Conservation (phyloP, 2,797 vertebrate genomes). For the Loriculus beryllinus region DNA sequence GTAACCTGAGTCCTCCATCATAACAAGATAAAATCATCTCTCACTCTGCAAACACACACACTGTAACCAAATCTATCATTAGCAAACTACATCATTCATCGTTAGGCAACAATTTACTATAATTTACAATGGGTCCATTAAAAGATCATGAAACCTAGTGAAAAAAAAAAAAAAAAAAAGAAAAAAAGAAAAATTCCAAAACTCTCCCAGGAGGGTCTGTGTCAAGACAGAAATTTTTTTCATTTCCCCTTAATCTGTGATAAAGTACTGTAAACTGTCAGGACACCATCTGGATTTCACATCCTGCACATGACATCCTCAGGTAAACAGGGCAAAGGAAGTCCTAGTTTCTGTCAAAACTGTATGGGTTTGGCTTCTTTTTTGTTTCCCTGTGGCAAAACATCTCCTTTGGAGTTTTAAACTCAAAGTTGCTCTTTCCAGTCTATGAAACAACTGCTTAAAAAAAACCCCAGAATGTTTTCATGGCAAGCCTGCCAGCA, state of each 20-base stretch:
- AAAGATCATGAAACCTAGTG: not conserved
- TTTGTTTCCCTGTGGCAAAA: not conserved
- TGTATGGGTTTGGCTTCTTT: no score
- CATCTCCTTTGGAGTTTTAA: not conserved
- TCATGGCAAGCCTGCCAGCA: not conserved
- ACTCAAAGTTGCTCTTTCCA: not conserved
- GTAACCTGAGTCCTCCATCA: conserved; percentile 25
- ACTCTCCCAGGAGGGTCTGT: conserved; percentile 33
- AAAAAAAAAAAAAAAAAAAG: not conserved
- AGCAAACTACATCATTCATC: conserved; percentile 59
- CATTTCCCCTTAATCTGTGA: not conserved
- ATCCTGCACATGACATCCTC: not conserved
- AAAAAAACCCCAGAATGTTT: not conserved
- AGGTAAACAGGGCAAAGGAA: not conserved
- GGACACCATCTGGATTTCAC: not conserved
- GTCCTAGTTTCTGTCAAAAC: not conserved
- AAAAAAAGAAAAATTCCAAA: not conserved
- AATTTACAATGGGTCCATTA: conserved; percentile 49
- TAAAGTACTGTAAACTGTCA: not conserved
- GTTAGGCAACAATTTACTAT: conserved; percentile 38
- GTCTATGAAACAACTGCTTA: not conserved
- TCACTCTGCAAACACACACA: conserved; percentile 56
- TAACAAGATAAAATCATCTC: conserved; percentile 60
- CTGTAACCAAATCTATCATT: conserved; percentile 68
- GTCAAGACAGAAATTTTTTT: conserved; percentile 34